Percentiles rank a stretch among this genome's conserved stretches.
Conservation (phyloP, 2,113 vertebrate genomes). For the Aegypius monachus region DNA sequence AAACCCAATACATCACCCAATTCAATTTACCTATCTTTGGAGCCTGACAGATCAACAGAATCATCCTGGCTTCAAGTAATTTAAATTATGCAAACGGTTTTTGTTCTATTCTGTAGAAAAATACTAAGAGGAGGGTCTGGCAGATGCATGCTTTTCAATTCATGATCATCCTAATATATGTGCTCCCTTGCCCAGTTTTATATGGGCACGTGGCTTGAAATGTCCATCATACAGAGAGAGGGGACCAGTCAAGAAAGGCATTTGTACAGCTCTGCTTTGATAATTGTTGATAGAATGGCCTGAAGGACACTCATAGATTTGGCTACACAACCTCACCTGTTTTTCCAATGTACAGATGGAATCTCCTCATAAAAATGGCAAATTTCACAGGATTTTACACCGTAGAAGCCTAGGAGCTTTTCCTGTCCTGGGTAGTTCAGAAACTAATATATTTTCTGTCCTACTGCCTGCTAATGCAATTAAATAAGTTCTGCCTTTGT, state of each 20-base stretch:
- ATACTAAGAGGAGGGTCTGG: neutral
- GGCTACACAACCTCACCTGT: neutral
- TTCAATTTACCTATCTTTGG: neutral
- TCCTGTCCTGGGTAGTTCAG: neutral
- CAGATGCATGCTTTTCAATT: neutral
- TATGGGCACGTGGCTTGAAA: neutral
- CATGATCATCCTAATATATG: neutral
- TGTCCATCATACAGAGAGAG: neutral
- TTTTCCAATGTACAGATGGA: neutral
- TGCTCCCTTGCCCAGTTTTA: neutral
- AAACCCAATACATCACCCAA: no score
- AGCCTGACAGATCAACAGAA: neutral
- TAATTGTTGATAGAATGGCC: neutral
- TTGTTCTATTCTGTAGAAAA: neutral
- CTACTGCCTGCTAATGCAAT: neutral
- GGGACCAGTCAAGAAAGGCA: neutral
- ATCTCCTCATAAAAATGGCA: neutral
- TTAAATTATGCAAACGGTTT: neutral
- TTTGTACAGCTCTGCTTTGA: neutral
- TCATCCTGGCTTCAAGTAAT: neutral
- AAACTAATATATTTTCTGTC: neutral
- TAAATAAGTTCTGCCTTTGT: neutral
- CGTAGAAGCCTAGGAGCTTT: neutral
- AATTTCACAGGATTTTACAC: neutral
- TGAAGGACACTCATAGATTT: neutral